phyloP scores from a whole-genome alignment of 1,140 invertebrate genomes.

The Heliconius eleuchia region DNA sequence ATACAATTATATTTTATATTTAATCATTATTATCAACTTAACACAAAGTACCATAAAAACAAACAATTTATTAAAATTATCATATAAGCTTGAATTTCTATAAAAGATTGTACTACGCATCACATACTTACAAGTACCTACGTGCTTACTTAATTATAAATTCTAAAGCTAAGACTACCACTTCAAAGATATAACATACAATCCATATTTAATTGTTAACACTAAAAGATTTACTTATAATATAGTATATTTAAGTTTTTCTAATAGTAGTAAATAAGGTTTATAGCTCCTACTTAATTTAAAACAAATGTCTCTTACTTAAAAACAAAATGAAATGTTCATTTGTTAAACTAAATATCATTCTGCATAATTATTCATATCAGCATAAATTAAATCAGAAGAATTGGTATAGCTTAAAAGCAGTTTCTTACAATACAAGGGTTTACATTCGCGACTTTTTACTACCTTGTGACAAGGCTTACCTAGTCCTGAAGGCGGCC shows the following conservation, averaged over 20 bases:
- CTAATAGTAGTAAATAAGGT: no score
- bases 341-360: neutral
- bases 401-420: constrained; percentile 19
- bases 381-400: constrained; percentile 11
- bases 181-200: neutral
- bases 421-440: constrained; percentile 44
- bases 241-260: neutral
- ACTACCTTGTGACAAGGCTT: constrained; percentile 53
- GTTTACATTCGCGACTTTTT: constrained; percentile 56
- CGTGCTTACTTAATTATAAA: neutral
- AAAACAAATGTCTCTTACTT: no score
- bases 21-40: no score
- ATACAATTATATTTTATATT: no score
- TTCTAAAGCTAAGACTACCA: neutral
- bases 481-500: constrained; percentile 44
- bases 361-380: neutral
- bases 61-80: no score
- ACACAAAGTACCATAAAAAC: no score
- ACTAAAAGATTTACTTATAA: no score
- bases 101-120: neutral
- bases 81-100: neutral
- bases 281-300: neutral
- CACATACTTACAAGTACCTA: neutral
- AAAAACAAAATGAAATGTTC: neutral
- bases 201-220: no score